Evolutionary conservation across 2,888 invertebrate genomes (phyloP).

Genomic region (Rapana venosa): DNA sequence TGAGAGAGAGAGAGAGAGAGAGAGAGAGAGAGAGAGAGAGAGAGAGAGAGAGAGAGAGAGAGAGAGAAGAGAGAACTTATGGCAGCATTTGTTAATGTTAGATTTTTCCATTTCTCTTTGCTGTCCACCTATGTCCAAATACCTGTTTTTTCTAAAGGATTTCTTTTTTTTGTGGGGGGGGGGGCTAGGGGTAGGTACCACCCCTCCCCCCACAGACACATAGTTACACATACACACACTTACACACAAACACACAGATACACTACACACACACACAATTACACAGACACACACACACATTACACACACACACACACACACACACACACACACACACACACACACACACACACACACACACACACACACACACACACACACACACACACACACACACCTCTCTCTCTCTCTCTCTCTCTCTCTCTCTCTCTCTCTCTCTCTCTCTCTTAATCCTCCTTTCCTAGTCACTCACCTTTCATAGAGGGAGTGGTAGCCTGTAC

Average conservation of each 20-base stretch:
- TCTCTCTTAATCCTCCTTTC: no score
- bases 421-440: no score
- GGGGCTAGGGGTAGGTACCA: no score
- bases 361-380: conserved; percentile 28
- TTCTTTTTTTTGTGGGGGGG: no score
- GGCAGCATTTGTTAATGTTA: no score
- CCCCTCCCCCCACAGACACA: neutral
- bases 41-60: neutral
- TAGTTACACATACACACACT: neutral
- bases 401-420: neutral
- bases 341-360: conserved; percentile 17
- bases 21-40: neutral
- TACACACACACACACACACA: neutral
- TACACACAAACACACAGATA: neutral
- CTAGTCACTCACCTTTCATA: no score
- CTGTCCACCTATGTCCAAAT: no score
- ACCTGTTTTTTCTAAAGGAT: no score
- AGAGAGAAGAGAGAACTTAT: neutral
- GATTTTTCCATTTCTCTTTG: no score
- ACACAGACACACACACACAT: neutral
- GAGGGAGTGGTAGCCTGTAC: no score
- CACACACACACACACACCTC: neutral
- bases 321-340: neutral
- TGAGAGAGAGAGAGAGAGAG: no score
- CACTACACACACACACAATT: neutral